Evolutionary conservation across 2,888 invertebrate genomes (phyloP).

Genomic region (Lucinisca nassula): DNA sequence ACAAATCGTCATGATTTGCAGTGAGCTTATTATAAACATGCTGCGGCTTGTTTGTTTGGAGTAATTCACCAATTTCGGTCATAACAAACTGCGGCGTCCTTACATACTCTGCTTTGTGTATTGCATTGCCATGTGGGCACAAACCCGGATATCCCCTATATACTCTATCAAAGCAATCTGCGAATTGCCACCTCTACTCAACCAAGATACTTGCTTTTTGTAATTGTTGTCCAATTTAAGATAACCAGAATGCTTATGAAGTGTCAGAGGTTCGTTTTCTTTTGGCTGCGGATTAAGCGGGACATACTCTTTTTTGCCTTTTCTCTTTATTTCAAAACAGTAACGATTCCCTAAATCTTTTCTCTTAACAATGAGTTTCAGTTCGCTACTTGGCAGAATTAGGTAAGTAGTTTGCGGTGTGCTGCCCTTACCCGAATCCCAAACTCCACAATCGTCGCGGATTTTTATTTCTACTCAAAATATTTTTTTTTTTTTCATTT

Average conservation of each 20-base stretch:
- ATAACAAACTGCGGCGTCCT: constrained; percentile 11
- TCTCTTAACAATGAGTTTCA: background rate
- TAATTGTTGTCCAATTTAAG: constrained; percentile 14
- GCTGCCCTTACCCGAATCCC: constrained; percentile 14
- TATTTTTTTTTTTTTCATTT: background rate
- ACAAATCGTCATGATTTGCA: constrained; percentile 13
- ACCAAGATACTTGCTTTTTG: constrained; percentile 39
- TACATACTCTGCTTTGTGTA: constrained; percentile 12
- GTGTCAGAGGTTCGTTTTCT: background rate
- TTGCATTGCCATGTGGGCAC: background rate
- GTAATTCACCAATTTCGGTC: constrained; percentile 14
- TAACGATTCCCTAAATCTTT: background rate
- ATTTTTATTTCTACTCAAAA: background rate
- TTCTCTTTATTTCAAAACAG: background rate
- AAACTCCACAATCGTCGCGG: constrained; percentile 31
- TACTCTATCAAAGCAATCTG: constrained; percentile 23
- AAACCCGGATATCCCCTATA: constrained; percentile 38
- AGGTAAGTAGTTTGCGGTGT: constrained; percentile 14
- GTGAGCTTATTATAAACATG: constrained; percentile 6
- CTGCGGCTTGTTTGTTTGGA: background rate
- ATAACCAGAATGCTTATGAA: constrained; percentile 7
- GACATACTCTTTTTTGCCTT: background rate
- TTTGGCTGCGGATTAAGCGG: constrained; percentile 24
- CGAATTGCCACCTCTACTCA: constrained; percentile 2
- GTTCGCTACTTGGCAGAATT: background rate